These are phyloP conservation scores for Asteroscopus sphinx DNA, from an alignment of 2,888 invertebrate genomes.

Conservation along the genomic window DNA sequence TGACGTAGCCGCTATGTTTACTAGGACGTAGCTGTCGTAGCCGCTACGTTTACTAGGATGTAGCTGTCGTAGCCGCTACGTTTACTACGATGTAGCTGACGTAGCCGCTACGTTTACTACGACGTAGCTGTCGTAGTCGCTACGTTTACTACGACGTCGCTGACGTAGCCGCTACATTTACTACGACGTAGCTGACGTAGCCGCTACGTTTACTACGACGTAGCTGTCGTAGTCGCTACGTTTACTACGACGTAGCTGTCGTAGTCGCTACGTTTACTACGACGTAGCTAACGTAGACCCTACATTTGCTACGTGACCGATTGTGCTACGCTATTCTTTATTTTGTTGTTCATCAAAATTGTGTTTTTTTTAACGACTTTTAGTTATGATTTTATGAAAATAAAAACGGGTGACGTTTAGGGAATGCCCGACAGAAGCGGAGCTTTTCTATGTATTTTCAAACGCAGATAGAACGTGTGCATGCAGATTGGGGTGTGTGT, in stretches of 20 bases:
- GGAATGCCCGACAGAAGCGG: too few species aligned
- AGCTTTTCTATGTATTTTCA: too few species aligned
- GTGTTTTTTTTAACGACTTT: too few species aligned
- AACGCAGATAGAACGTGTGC: too few species aligned
- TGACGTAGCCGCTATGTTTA: too few species aligned
- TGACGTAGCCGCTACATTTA: neutral
- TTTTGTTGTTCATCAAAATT: too few species aligned
- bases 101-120: neutral
- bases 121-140: neutral
- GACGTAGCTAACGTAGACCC: neutral
- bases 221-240: neutral
- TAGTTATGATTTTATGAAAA: too few species aligned
- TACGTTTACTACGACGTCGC: neutral
- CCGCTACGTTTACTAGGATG: neutral
- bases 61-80: neutral
- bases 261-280: neutral
- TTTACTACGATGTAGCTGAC: neutral
- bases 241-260: neutral
- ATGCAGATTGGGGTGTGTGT: too few species aligned
- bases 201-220: neutral
- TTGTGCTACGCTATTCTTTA: neutral
- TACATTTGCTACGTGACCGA: too few species aligned
- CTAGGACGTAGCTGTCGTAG: neutral
- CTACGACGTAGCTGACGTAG: neutral
- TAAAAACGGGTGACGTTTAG: too few species aligned